Evolutionary conservation across 2,888 invertebrate genomes (phyloP), one percentile per base, ranked within the genome.

Genomic region (Notocelia uddmanniana): DNA sequence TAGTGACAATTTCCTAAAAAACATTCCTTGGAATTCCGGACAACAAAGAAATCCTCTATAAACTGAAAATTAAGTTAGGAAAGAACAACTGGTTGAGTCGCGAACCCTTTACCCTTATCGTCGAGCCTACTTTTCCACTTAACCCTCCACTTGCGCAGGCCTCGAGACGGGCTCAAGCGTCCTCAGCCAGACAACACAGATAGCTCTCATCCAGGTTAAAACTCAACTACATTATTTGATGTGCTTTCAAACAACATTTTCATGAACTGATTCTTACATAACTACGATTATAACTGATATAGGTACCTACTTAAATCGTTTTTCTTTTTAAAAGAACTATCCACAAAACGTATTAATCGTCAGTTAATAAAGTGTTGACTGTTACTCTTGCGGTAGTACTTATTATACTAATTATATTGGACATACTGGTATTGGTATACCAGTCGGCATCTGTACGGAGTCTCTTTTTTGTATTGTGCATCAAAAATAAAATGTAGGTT

Each of bases 51-150:
- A 34, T 63, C 41, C 63, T 6, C 64, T 34, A 23, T n/a, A 63
- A 37, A 63, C 64, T 23, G 45, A 34, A 64, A 64, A 64, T 64
- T 21, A 57, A 70, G 19, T 70, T 64, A 54, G 64, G 37, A 64
- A 58, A 58, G 58, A 70, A 57, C 58, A 64, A 72, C 67, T 54
- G 67, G 21, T 60, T 45, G 68, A 77, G 74, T 57, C 75, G 74
- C 75, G 58, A 68, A 74, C 76, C 66, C 74, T 76, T 75, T 76
- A 74, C 75, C 73, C 76, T 78, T 74, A 76, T 74, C 73, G 69
- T 58, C 57, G 55, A 68, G 34, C 45, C 72, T 59, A 68, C 73
- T 74, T 73, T 73, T 68, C 59, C 52, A 74, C 68, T 72, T 72
- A 73, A 69, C 60, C 62, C 45, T 62, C 50, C 68, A 50, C 68